Base-by-base conservation (phyloP, 2,888 invertebrate species). In the Thereva unica region DNA sequence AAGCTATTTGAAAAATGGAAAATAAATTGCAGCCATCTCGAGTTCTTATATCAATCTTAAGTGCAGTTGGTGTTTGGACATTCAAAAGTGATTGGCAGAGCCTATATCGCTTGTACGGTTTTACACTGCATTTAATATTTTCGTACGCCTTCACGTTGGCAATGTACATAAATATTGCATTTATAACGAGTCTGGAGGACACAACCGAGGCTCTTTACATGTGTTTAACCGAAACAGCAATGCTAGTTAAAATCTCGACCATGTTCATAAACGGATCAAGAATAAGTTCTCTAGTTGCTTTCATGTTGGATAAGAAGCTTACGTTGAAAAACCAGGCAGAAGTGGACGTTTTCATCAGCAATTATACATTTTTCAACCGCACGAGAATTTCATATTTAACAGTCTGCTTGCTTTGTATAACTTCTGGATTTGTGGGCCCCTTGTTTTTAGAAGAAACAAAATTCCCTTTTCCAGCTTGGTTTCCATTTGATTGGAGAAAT, bases 401-500 rank as follows among this genome's bases (percentile, higher is more conserved):
- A 3, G 37, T 59, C 8, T 59, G 57, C 6, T n/a, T 59, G 12
- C 45, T 34, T 7, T 23, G 35, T 5, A 59, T 59, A 37, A 37
- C 37, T 12, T 37, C 37, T 59, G 57, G 47, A 12, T 59, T 59
- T 9, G 7, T 47, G 7, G 37, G 9, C 37, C 57, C 57, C 0
- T 9, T 59, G 7, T 59, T 59, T 59, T 34, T 37, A 9, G 47
- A 10, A 8, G 57, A 59, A 10, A 59, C 37, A 44, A 73, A 73
- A 5, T 50, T 78, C 53, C 77, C 78, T 1, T 76, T 74, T 42
- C 70, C 71, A 9, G 75, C 72, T 40, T 78, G 77, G 69, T 73
- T 77, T 61, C 78, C 77, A 5, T 78, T 79, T 47, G 76, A 78
- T 23, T 76, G 76, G 74, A 12, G 38, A 34, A 38, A 23, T 9